phyloP scores from a whole-genome alignment of 2,113 vertebrate genomes.

The Amblyopsis rosae region DNA sequence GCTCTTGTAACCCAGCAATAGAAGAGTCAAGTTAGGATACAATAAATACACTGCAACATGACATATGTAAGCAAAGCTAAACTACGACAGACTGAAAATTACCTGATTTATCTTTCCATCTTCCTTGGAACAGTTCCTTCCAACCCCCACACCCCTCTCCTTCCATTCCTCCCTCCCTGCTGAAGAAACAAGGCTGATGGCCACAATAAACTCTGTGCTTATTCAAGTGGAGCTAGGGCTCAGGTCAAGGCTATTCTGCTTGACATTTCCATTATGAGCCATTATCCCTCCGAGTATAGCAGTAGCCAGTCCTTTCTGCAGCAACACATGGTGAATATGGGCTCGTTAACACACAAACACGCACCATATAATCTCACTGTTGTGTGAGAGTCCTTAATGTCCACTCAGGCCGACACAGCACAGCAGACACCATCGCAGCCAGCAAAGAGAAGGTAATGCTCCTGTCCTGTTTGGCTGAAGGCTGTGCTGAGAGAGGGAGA shows the following conservation, averaged over 20 bases:
- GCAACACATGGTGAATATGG: background rate
- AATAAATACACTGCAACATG: too few species aligned
- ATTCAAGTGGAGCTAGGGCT: background rate
- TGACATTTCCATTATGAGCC: conserved; percentile 2
- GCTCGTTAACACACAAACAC: background rate
- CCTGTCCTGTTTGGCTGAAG: conserved; percentile 4
- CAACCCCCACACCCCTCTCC: background rate
- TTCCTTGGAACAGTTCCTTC: background rate
- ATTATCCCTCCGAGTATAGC: background rate
- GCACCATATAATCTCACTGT: background rate
- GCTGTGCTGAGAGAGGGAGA: conserved; percentile 32
- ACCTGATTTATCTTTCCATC: background rate
- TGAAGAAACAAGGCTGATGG: background rate
- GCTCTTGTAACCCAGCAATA: conserved; percentile 53
- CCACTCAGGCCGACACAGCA: background rate
- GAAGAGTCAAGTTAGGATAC: conserved; percentile 15
- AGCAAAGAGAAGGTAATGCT: conserved; percentile 40
- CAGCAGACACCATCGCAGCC: background rate
- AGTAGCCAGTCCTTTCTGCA: background rate
- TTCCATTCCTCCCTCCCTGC: background rate
- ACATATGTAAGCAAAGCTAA: too few species aligned
- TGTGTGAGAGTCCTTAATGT: too few species aligned
- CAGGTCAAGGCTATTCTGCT: background rate
- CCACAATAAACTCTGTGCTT: background rate
- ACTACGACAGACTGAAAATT: background rate